Evolutionary conservation across 1,140 invertebrate species (phyloP).

Genomic region (Lordiphosa collinella): DNA sequence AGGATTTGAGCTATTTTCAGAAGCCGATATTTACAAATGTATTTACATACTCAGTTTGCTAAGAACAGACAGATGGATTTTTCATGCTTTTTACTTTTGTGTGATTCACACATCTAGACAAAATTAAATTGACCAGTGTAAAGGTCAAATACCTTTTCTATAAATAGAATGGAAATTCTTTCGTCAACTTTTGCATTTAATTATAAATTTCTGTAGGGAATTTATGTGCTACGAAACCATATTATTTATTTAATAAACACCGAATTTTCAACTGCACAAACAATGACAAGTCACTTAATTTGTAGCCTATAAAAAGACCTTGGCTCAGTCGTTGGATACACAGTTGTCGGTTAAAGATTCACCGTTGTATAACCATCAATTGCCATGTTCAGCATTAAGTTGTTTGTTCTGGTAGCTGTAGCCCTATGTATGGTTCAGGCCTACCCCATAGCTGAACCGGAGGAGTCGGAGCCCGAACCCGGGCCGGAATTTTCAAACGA

Average conservation of each 20-base stretch:
- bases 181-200: too few species aligned
- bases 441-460: constrained; percentile 5
- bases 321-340: background rate
- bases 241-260: background rate
- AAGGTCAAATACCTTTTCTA: background rate
- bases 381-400: constrained; percentile 23
- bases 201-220: background rate
- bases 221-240: background rate
- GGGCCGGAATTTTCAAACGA: too few species aligned
- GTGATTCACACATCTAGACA: too few species aligned
- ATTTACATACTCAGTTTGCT: too few species aligned
- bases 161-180: background rate
- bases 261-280: constrained; percentile 19
- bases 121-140: too few species aligned
- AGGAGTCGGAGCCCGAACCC: background rate
- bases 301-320: constrained; percentile 10
- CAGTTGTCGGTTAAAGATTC: background rate
- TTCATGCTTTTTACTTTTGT: too few species aligned
- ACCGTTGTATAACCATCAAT: background rate
- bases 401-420: constrained; percentile 24
- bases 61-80: too few species aligned
- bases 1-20: too few species aligned
- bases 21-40: too few species aligned
- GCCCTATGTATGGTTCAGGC: constrained; percentile 15
- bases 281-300: background rate